Base-by-base conservation (phyloP, 1,140 invertebrate species). In the Meloidogyne exigua region DNA sequence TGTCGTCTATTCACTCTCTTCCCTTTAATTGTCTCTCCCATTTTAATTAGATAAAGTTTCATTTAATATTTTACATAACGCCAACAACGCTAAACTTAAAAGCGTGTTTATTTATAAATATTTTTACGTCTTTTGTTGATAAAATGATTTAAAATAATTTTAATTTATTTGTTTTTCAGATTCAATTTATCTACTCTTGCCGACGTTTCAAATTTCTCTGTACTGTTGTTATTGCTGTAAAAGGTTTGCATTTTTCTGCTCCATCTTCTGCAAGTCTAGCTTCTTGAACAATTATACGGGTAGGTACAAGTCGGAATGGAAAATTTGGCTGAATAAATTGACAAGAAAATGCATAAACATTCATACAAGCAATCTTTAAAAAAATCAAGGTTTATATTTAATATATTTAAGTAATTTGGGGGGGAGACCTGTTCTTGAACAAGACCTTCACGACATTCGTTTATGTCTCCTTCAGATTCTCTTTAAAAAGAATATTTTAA, bases 121-220 rank as follows among this genome's bases (percentile, higher is more conserved):
- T n/a, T n/a, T n/a, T n/a, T n/a, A n/a, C n/a, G n/a, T n/a, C n/a
- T n/a, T n/a, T n/a, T n/a, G n/a, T n/a, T n/a, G n/a, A n/a, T n/a
- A n/a, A n/a, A n/a, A n/a, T n/a, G n/a, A n/a, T n/a, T n/a, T n/a
- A n/a, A n/a, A n/a, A 7, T 7, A 57, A n/a, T n/a, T 57, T 57
- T 57, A n/a, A 32, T 57, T 57, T 15, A 39, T 15, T 44, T 1
- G 1, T 44, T 44, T 57, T 57, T 57, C 49, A 57, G 49, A 21
- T 57, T 57, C 7, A 57, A 7, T n/a, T 57, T n/a, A 3, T 57
- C 49, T 57, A 7, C 9, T 5, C 18, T 57, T 57, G 49, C n/a
- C 28, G 15, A 96, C 92, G 4, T 68, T 42, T 42, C 10, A 32
- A 68, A 68, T 68, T 72, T 28, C 70, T 32, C 25, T 72, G 2